These are phyloP conservation scores for Brevipalpus yothersi DNA, from an alignment of 1,140 invertebrate species.

Conservation along the genomic window DNA sequence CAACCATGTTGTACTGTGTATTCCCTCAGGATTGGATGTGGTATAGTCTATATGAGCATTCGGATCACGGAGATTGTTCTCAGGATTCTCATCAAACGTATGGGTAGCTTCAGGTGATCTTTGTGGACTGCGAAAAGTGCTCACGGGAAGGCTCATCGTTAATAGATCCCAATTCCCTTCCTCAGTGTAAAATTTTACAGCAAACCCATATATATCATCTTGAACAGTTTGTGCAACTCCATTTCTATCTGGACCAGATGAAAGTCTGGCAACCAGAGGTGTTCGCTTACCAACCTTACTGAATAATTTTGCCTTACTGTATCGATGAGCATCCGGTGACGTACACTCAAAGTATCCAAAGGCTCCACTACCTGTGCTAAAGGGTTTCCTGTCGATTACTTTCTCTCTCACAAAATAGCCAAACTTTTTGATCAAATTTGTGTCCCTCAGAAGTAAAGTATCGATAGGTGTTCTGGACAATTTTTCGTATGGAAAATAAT, in stretches of 20 bases:
- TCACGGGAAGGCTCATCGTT: constrained; percentile 90
- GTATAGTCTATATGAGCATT: constrained; percentile 34
- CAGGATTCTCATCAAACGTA: constrained; percentile 79
- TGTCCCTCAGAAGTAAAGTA: too few relatives aligned
- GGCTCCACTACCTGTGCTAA: too few relatives aligned
- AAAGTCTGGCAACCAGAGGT: constrained; percentile 51
- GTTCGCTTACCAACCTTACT: constrained; percentile 55
- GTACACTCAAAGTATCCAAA: too few relatives aligned
- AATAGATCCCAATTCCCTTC: constrained; percentile 88
- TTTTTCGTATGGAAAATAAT: too few relatives aligned
- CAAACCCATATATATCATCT: constrained; percentile 67
- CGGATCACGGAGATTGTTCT: constrained; percentile 65
- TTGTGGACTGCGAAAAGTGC: constrained; percentile 77
- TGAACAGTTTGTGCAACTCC: constrained; percentile 67
- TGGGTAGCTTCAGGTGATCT: constrained; percentile 79
- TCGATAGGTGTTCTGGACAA: too few relatives aligned
- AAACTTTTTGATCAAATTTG: too few relatives aligned
- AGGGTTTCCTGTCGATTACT: too few relatives aligned
- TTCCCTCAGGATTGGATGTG: neutral
- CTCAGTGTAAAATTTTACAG: constrained; percentile 85
- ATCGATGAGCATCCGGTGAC: constrained; percentile 16
- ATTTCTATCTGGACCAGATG: constrained; percentile 61
- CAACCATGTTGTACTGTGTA: neutral
- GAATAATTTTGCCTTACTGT: constrained; percentile 58
- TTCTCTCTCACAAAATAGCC: too few relatives aligned